phyloP scores from a whole-genome alignment of 2,797 vertebrate species.

The Loriculus beryllinus region DNA sequence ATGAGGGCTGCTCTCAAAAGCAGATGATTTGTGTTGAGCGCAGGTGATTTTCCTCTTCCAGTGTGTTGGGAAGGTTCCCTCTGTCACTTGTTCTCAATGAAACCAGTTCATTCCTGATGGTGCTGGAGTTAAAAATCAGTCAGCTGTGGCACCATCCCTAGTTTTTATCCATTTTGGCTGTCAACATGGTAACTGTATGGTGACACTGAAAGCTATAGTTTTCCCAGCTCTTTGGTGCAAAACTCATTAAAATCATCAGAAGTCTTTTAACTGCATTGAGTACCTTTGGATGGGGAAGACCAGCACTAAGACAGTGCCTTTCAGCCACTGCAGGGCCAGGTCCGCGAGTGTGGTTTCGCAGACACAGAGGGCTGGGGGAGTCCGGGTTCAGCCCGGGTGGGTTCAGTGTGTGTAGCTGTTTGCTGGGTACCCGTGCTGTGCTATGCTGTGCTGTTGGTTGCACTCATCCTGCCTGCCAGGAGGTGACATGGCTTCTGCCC shows the following conservation, averaged over 20 bases:
- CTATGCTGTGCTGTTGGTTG: neutral
- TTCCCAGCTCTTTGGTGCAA: neutral
- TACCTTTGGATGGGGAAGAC: neutral
- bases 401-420: neutral
- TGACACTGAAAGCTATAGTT: neutral
- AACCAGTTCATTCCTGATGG: neutral
- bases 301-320: neutral
- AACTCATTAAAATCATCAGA: neutral
- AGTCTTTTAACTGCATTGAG: neutral
- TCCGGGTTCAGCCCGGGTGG: neutral
- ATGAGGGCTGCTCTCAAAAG: neutral
- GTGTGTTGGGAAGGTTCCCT: neutral
- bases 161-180: neutral
- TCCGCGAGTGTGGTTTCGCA: neutral
- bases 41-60: neutral
- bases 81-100: neutral
- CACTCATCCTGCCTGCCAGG: neutral
- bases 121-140: neutral
- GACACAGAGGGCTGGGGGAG: neutral
- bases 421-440: neutral
- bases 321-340: fast-evolving
- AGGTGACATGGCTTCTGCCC: neutral
- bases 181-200: neutral
- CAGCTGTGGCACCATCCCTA: neutral
- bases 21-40: neutral